phyloP scores from a whole-genome alignment of 2,113 vertebrate species.

The Solenodon paradoxus region DNA sequence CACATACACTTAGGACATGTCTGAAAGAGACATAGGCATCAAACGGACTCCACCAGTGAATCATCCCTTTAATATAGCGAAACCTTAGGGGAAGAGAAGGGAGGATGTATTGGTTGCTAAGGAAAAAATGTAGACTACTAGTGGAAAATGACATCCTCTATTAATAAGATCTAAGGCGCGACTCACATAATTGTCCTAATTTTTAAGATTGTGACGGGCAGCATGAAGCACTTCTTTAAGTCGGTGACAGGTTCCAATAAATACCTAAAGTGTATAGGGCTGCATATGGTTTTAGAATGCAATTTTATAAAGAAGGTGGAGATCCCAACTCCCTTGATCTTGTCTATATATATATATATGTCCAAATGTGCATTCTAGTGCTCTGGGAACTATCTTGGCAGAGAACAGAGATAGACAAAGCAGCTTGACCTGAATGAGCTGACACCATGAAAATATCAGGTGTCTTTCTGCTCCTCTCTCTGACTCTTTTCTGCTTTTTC shows the following conservation, averaged over 20 bases:
- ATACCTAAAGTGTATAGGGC: slow-evolving; percentile 46
- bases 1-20: slow-evolving; percentile 26
- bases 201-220: slow-evolving; percentile 82
- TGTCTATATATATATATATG: slow-evolving; percentile 41
- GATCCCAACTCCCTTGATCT: slow-evolving; percentile 67
- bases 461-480: slow-evolving; percentile 79
- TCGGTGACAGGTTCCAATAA: slow-evolving; percentile 69
- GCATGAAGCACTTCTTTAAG: slow-evolving; percentile 75
- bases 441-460: slow-evolving; percentile 80
- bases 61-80: slow-evolving; percentile 61
- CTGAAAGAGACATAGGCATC: neutral
- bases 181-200: slow-evolving; percentile 82
- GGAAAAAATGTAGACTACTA: slow-evolving; percentile 47
- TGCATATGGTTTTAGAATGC: slow-evolving; percentile 72
- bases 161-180: slow-evolving; percentile 69
- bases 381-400: slow-evolving; percentile 58
- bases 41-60: slow-evolving; percentile 31
- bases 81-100: neutral
- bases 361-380: slow-evolving; percentile 4
- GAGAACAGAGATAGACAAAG: slow-evolving; percentile 23
- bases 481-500: slow-evolving; percentile 80
- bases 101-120: slow-evolving; percentile 40
- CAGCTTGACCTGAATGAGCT: slow-evolving; percentile 55
- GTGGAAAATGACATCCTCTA: slow-evolving; percentile 61
- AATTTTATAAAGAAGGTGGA: slow-evolving; percentile 84